These are phyloP conservation scores for Neosalanx taihuensis DNA, from an alignment of 2,797 vertebrate genomes.

Conservation along the genomic window DNA sequence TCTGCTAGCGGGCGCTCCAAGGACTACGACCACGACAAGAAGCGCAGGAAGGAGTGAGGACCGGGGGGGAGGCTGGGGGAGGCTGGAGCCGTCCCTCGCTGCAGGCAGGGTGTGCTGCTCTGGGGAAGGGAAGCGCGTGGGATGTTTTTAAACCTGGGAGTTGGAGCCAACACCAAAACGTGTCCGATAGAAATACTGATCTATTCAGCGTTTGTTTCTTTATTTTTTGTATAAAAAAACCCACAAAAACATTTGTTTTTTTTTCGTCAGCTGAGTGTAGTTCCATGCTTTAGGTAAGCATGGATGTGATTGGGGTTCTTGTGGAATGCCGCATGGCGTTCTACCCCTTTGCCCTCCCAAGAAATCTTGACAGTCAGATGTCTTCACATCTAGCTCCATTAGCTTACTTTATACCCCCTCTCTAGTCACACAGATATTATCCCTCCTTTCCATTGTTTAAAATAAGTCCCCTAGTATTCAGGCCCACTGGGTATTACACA, in stretches of 20 bases:
- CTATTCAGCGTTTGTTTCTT: neutral
- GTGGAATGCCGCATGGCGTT: neutral
- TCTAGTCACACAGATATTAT: neutral
- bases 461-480: conserved; percentile 37
- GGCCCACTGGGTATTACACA: conserved; percentile 33
- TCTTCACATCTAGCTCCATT: neutral
- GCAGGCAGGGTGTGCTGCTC: neutral
- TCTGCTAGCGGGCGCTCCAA: conserved; percentile 90
- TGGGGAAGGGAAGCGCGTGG: neutral
- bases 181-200: neutral
- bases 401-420: neutral
- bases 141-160: conserved; percentile 15
- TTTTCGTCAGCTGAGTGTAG: neutral
- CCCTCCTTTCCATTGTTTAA: conserved; percentile 32
- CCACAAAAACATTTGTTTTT: neutral
- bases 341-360: neutral
- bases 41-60: conserved; percentile 92
- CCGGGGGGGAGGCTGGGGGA: neutral
- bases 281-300: neutral
- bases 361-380: neutral
- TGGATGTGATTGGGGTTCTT: neutral
- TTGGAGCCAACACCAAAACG: neutral
- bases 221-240: conserved; percentile 8
- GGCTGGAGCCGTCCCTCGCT: neutral
- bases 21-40: conserved; percentile 97